These are phyloP conservation scores for Falcaria lacertinaria DNA, from an alignment of 2,888 invertebrate genomes.

Conservation along the genomic window DNA sequence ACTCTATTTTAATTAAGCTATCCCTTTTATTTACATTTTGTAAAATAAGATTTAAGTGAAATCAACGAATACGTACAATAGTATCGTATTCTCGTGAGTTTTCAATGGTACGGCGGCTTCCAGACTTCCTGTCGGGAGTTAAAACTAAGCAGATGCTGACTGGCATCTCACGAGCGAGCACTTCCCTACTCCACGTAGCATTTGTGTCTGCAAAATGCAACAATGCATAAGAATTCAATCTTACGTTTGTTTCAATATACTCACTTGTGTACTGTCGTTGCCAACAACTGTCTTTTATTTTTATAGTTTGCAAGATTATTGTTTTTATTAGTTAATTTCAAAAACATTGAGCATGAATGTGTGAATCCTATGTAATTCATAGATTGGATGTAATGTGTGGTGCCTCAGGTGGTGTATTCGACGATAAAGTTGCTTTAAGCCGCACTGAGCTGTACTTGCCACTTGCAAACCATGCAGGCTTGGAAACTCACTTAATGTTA, in stretches of 20 bases:
- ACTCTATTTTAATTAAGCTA: too few relatives aligned
- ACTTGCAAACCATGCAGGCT: conserved; percentile 53
- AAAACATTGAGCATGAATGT: too few relatives aligned
- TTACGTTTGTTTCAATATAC: conserved; percentile 51
- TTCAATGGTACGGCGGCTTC: conserved; percentile 13
- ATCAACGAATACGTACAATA: neutral
- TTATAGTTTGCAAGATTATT: neutral
- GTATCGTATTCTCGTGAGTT: conserved; percentile 6
- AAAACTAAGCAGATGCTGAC: conserved; percentile 71
- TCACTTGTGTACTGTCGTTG: conserved; percentile 13
- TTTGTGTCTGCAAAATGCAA: conserved; percentile 71
- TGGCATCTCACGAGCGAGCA: conserved; percentile 66
- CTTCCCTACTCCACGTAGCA: conserved; percentile 60
- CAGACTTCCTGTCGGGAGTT: conserved; percentile 41
- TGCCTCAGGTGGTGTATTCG: conserved; percentile 65
- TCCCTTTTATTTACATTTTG: too few relatives aligned
- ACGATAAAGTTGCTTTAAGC: conserved; percentile 69
- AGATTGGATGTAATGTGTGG: conserved; percentile 31
- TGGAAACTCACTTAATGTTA: conserved; percentile 54
- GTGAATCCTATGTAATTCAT: conserved; percentile 32
- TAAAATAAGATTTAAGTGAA: neutral
- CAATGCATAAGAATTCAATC: conserved; percentile 75
- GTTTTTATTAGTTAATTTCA: too few relatives aligned
- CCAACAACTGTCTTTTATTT: conserved; percentile 6
- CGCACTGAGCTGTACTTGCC: conserved; percentile 57